These are phyloP conservation scores for Tachysurus fulvidraco DNA, from an alignment of 2,113 vertebrate genomes.

Conservation along the genomic window DNA sequence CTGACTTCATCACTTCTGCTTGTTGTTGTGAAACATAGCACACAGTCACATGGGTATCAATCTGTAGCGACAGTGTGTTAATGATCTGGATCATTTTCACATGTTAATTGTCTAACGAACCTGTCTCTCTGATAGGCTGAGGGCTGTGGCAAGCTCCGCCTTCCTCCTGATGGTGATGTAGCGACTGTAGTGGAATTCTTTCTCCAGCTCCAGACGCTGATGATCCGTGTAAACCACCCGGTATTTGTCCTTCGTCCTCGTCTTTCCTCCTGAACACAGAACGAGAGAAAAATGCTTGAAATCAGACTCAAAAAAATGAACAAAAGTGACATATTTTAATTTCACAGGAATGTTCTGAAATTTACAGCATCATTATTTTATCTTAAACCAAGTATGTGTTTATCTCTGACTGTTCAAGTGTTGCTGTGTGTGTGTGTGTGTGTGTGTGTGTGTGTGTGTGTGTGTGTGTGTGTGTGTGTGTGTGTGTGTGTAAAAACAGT, in stretches of 20 bases:
- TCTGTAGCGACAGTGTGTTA: too few relatives aligned
- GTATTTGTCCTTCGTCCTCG: conserved; percentile 95
- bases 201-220: conserved; percentile 90
- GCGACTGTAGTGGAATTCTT: conserved; percentile 94
- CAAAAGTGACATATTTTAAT: too few relatives aligned
- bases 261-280: conserved; percentile 78
- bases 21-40: background rate
- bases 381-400: too few relatives aligned
- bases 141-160: conserved; percentile 82
- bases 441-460: background rate
- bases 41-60: background rate
- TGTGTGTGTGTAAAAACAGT: conserved; percentile 12
- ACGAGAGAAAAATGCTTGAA: background rate
- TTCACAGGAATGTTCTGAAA: too few relatives aligned
- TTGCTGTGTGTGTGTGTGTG: background rate
- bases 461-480: background rate
- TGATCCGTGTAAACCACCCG: conserved; percentile 95
- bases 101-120: conserved; percentile 60
- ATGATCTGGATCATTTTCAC: background rate
- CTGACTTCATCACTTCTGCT: background rate
- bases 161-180: conserved; percentile 97
- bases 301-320: background rate
- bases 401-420: background rate
- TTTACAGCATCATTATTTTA: too few relatives aligned
- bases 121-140: conserved; percentile 92